phyloP scores from a whole-genome alignment of 2,888 invertebrate genomes.

The Sinelater perroti region DNA sequence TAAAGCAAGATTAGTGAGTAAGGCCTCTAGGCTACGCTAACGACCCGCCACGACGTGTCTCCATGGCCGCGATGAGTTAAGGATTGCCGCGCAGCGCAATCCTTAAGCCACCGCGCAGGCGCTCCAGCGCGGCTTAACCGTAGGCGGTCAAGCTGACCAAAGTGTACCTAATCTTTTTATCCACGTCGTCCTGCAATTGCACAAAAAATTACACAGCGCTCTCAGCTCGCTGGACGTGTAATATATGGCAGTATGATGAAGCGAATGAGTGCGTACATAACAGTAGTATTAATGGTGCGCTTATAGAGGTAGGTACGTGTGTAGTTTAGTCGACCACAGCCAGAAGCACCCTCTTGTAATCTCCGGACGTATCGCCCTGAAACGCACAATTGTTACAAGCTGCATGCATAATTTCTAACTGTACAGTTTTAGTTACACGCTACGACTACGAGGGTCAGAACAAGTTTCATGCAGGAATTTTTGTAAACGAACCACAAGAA shows the following conservation, averaged over 20 bases:
- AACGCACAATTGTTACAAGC: constrained; percentile 58
- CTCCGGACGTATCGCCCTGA: constrained; percentile 92
- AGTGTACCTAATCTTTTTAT: constrained; percentile 71
- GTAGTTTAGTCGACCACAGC: constrained; percentile 75
- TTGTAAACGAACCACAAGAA: neutral
- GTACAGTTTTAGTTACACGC: neutral
- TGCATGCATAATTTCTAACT: constrained; percentile 9
- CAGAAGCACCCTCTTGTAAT: constrained; percentile 91
- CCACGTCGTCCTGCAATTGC: constrained; percentile 74
- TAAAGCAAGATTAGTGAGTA: constrained; percentile 45
- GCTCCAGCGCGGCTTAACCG: constrained; percentile 46
- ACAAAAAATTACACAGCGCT: constrained; percentile 31
- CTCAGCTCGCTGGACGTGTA: constrained; percentile 27
- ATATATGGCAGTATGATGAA: constrained; percentile 53
- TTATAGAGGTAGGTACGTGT: constrained; percentile 47
- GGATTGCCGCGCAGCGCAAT: constrained; percentile 15
- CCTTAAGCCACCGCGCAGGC: constrained; percentile 22
- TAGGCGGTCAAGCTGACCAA: constrained; percentile 66
- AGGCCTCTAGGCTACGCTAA: constrained; percentile 49
- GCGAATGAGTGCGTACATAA: constrained; percentile 43
- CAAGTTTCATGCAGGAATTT: neutral
- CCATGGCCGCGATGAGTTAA: constrained; percentile 21
- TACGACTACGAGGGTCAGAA: neutral
- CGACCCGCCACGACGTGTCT: constrained; percentile 23
- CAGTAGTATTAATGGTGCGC: constrained; percentile 42